Base-by-base conservation (phyloP, 2,113 vertebrate genomes). In the Procavia capensis region DNA sequence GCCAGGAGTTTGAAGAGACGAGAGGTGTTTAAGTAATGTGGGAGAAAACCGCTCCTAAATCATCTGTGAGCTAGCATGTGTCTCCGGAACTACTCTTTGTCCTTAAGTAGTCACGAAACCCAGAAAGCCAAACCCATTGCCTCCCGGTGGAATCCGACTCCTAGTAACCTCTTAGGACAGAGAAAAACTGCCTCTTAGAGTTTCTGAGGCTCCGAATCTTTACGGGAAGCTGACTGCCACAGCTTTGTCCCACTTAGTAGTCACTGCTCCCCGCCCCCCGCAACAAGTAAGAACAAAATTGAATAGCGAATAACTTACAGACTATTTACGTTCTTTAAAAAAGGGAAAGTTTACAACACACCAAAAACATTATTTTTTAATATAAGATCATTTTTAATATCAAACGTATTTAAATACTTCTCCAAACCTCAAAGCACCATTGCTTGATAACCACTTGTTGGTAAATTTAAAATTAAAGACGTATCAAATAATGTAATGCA, bases 221-320 rank as follows among this genome's bases (percentile, higher is more conserved):
- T 54, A 54, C 9, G 50, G 50, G 3, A 54, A 54, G 14, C 50
- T 16, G 50, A 54, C 50, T 54, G 50, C 50, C 11, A 3, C 17
- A 50, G 7, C 47, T 50, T 50, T 50, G 8, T 50, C 47, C 47
- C 47, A 50, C 7, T 87, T 95, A 95, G 59, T 29, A 85, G 36
- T n/a, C 75, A 64, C 27, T 34, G 29, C 80, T 96, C 96, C 95
- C 88, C 96, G 63, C 83, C 79, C 76, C 54, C 70, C 39, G 39
- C 87, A 84, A 68, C 34, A 84, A 91, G 16, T 25, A 43, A 96
- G 45, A 90, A 78, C 24, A 45, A 54, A 82, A 29, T 57, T 29
- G 78, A 91, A 93, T 25, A 59, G 6, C 74, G 24, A 70, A 74
- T 84, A 45, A 81, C 20, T 24, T 45, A 78, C 8, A 85, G 6